A percentile compares a stretch with the other conserved stretches of the same genome.
Conservation (phyloP, 2,888 invertebrate genomes). For the Oscheius sp. region DNA sequence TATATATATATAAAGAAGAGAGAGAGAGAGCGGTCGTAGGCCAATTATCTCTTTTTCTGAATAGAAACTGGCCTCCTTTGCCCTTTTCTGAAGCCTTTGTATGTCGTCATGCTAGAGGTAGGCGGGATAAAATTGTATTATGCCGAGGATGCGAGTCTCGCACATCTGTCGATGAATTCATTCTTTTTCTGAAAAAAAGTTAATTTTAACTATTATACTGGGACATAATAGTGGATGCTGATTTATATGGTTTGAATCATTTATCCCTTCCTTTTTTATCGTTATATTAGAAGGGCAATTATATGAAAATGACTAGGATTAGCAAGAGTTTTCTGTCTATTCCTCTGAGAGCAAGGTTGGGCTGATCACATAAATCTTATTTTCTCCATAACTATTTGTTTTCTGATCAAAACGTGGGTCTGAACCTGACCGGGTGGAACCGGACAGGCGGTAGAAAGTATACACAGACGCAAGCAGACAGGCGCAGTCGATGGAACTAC, state of each 20-base stretch:
- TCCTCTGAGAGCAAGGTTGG: too few species aligned
- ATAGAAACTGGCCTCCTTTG: neutral
- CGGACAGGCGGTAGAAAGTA: conserved; percentile 8
- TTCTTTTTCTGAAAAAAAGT: too few species aligned
- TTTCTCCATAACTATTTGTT: too few species aligned
- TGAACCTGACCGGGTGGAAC: neutral
- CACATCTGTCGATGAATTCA: conserved; percentile 25
- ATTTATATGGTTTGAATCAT: too few species aligned
- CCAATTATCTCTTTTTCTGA: neutral
- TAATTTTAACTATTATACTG: too few species aligned
- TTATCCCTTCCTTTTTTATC: too few species aligned
- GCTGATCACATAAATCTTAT: too few species aligned
- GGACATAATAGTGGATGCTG: too few species aligned
- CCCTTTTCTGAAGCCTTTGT: too few species aligned
- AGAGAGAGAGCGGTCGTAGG: neutral
- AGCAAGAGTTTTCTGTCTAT: too few species aligned
- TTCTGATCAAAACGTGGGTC: neutral
- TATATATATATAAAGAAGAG: neutral
- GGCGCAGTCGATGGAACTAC: neutral
- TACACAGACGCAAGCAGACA: conserved; percentile 9
- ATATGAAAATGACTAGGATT: too few species aligned
- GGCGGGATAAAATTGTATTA: conserved; percentile 23
- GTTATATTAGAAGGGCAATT: too few species aligned
- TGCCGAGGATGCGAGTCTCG: conserved; percentile 19
- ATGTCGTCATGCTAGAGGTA: conserved; percentile 3